Conservation (phyloP, 2,888 invertebrate species). For the Chloroclystis v-ata region DNA sequence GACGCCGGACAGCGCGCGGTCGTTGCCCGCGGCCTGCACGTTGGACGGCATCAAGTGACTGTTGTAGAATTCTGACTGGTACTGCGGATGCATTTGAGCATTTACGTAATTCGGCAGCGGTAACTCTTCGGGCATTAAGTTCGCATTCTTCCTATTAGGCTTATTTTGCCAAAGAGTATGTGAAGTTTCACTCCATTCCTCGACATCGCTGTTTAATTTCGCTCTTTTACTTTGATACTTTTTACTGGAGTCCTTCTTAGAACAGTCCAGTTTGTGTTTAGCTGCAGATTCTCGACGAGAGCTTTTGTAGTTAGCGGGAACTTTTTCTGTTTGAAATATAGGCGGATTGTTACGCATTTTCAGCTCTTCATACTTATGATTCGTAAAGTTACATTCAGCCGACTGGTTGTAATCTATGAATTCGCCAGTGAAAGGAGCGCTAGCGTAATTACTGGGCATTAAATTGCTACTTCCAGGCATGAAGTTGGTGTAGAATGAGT, state of each 20-base stretch:
- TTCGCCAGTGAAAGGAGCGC: conserved; percentile 61
- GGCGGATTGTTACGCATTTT: conserved; percentile 62
- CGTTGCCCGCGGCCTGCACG: conserved; percentile 59
- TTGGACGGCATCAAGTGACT: conserved; percentile 64
- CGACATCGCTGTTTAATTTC: conserved; percentile 56
- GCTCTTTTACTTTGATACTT: conserved; percentile 66
- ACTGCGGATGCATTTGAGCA: conserved; percentile 65
- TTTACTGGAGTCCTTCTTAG: conserved; percentile 67
- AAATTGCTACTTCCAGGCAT: conserved; percentile 65
- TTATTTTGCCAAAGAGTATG: conserved; percentile 68
- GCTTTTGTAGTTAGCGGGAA: conserved; percentile 52
- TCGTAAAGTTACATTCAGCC: conserved; percentile 63
- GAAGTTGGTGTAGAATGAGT: conserved; percentile 70
- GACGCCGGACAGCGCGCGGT: conserved; percentile 56
- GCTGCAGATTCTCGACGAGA: conserved; percentile 61
- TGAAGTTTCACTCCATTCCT: conserved; percentile 64
- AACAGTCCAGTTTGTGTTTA: conserved; percentile 70
- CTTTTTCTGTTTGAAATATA: conserved; percentile 57
- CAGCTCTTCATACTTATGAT: conserved; percentile 67
- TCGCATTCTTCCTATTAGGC: conserved; percentile 54
- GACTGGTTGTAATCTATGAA: conserved; percentile 68
- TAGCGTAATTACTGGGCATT: conserved; percentile 62
- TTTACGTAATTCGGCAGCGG: conserved; percentile 64
- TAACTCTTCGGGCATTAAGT: conserved; percentile 59
- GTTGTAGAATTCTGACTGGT: conserved; percentile 67